phyloP scores from a whole-genome alignment of 2,113 vertebrate genomes.

The Xyliphius kryptos region DNA sequence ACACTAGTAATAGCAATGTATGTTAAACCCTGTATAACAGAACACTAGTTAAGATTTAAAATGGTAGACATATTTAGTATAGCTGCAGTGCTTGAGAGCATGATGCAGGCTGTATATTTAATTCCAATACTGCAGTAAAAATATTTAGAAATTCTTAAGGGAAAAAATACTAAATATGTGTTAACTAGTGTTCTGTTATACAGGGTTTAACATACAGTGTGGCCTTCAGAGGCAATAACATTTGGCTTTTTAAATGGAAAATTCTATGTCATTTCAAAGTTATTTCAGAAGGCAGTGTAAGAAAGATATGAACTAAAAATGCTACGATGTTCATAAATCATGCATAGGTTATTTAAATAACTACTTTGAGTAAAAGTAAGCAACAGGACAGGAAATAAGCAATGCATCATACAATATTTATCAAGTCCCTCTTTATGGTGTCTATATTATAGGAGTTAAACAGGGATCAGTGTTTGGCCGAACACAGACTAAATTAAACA shows the following conservation, averaged over 20 bases:
- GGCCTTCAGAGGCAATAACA: background rate
- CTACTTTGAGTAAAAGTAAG: background rate
- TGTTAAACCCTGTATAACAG: no score
- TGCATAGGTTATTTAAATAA: background rate
- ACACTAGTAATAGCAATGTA: no score
- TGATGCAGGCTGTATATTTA: background rate
- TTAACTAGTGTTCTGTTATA: background rate
- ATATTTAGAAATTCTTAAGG: background rate
- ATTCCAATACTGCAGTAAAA: background rate
- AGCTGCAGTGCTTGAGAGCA: background rate
- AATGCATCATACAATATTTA: background rate
- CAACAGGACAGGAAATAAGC: background rate
- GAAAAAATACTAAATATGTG: background rate
- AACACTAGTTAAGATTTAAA: no score
- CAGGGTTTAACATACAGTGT: background rate
- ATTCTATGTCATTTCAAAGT: background rate
- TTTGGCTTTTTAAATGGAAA: conserved; percentile 2
- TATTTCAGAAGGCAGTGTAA: background rate
- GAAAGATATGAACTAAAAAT: background rate
- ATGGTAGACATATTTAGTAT: no score
- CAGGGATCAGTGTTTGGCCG: background rate
- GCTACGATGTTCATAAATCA: background rate
- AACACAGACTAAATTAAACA: no score
- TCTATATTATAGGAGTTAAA: background rate
- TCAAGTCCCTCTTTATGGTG: background rate